Evolutionary conservation across 1,140 invertebrate genomes (phyloP).

Genomic region (Limonius californicus): DNA sequence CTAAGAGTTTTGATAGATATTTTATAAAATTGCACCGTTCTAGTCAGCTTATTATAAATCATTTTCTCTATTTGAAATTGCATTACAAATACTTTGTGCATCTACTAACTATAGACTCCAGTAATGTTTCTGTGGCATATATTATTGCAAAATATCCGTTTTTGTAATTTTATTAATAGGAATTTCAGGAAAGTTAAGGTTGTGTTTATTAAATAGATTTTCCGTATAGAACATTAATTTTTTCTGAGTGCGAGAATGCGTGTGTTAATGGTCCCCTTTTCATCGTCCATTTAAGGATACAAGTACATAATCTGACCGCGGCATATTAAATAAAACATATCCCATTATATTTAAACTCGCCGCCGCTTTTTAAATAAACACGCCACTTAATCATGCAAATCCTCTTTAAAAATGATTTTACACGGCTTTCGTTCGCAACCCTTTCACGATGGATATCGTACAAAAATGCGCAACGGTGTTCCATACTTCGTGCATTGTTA

Average conservation of each 20-base stretch:
- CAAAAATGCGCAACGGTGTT: constrained; percentile 25
- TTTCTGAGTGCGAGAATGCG: no score
- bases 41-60: no score
- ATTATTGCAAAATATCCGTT: no score
- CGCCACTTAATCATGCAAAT: constrained; percentile 31
- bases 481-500: constrained; percentile 34
- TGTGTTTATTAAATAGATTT: no score
- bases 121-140: no score
- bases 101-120: no score
- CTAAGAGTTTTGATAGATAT: no score
- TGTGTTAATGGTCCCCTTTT: constrained; percentile 3
- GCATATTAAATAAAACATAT: constrained; percentile 25
- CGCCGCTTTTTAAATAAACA: constrained; percentile 27
- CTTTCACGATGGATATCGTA: constrained; percentile 25
- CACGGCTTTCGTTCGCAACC: constrained; percentile 12
- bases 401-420: constrained; percentile 32
- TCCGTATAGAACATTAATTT: not conserved
- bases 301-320: constrained; percentile 13
- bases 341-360: constrained; percentile 28
- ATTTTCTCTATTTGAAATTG: no score
- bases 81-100: no score
- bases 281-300: constrained; percentile 1
- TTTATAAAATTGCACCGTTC: no score
- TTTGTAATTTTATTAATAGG: no score
- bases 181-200: no score